Evolutionary conservation across 2,113 vertebrate genomes (phyloP), one percentile per base, ranked within the genome.

Genomic region (Capreolus pygargus): DNA sequence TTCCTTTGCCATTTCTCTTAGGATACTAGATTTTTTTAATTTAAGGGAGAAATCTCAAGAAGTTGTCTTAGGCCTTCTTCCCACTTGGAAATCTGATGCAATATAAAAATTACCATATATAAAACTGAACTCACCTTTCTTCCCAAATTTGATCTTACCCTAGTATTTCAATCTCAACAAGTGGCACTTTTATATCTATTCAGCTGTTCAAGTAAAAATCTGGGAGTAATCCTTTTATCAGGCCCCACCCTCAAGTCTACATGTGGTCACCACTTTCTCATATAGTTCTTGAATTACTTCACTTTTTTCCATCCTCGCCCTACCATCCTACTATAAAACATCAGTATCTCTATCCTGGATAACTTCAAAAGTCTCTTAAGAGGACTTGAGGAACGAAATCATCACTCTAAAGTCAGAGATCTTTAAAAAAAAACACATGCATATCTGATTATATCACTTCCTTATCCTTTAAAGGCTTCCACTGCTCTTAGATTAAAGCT

Each of bases 41-140:
- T 87, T n/a, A 67, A 70, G 47, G 70, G 9, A 86, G 45, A 64
- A 91, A 89, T 70, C 15, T 81, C 61, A 84, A 19, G 14, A 36
- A 91, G 82, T 19, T 70, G 7, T 61, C 57, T 23, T 61, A 60
- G 52, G 30, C 21, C 27, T 19, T 57, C 55, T 67, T 92, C 33
- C 90, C 61, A 96, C 39, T 87, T 79, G 28, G 30, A 88, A 95
- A n/a, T 74, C 33, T 39, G 70, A 6, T 91, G 45, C 5, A 91
- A 85, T 33, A 91, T 36, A 10, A 67, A 87, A 67, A 81, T 78
- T 79, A 83, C 27, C 70, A 93, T 36, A 91, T 50, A 67, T 70
- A 74, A 86, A 92, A 96, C 2, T 27, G 12, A 95, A 85, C 14
- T 92, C 45, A 86, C 85, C 17, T 92, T 95, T 95, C 55, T 89